Conservation (phyloP, 2,113 vertebrate species). For the Phaethornis superciliosus region DNA sequence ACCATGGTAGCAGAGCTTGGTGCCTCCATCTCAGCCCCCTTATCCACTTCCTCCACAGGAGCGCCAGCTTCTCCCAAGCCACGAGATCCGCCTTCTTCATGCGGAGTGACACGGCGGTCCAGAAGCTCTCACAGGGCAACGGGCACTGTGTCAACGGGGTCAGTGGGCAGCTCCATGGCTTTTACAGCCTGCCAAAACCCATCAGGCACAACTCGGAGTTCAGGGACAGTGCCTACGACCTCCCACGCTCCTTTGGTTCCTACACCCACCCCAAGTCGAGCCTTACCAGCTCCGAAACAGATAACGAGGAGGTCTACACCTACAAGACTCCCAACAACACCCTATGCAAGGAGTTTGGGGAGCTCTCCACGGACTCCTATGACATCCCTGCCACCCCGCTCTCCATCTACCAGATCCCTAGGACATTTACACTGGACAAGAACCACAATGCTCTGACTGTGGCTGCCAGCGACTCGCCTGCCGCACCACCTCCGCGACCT, state of each 20-base stretch:
- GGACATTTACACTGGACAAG: conserved; percentile 92
- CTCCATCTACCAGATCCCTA: conserved; percentile 93
- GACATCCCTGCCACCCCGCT: conserved; percentile 86
- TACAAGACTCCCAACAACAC: conserved; percentile 93
- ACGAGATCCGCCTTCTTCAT: conserved; percentile 85
- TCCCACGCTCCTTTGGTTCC: conserved; percentile 85
- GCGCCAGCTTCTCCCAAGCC: conserved; percentile 96
- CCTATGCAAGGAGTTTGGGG: conserved; percentile 84
- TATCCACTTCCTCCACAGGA: conserved; percentile 75
- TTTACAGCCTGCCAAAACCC: conserved; percentile 94
- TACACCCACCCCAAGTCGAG: conserved; percentile 78
- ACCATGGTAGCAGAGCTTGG: not conserved
- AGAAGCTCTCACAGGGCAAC: conserved; percentile 91
- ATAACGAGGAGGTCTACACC: conserved; percentile 90
- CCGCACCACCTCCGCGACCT: conserved; percentile 87
- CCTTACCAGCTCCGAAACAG: conserved; percentile 83
- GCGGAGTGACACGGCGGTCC: conserved; percentile 86
- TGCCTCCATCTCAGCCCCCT: not conserved
- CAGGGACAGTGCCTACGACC: conserved; percentile 87
- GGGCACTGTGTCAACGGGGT: conserved; percentile 90
- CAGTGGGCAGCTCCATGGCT: conserved; percentile 86
- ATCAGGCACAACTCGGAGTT: conserved; percentile 82
- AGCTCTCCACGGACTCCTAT: conserved; percentile 87
- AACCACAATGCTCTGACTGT: conserved; percentile 92
- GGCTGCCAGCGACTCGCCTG: conserved; percentile 78